Base-by-base conservation (phyloP, 2,113 vertebrate genomes). In the Puffinus mauretanicus region DNA sequence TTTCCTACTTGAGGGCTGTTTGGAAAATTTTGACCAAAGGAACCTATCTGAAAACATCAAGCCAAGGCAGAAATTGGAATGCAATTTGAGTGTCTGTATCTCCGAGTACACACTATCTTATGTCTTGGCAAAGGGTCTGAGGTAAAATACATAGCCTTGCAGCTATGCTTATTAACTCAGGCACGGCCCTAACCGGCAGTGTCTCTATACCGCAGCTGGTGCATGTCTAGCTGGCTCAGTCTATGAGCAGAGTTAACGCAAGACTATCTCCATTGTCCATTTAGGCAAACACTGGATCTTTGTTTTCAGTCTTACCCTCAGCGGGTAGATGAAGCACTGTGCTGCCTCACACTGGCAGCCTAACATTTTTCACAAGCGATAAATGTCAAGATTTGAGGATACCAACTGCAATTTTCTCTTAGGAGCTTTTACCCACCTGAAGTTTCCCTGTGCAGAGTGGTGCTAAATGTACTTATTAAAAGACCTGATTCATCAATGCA, bases 111-210 rank as follows among this genome's bases (percentile, higher is more conserved):
- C 30, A 7, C 32, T 73, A 44, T 77, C 44, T 60, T 86, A n/a
- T 11, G 38, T 66, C 80, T 91, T 93, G 89, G 77, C 86, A 86
- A 46, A 17, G 17, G 6, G 71, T 40, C 76, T 90, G 75, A 57
- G 57, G 60, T 54, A 25, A 92, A 92, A 90, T 32, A 47, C 5
- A 69, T 25, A 79, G 64, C 67, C 44, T 92, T 60, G 46, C 46
- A 80, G 62, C 67, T 34, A 27, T 17, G 44, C 70, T 57, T 60
- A 7, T n/a, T 70, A 86, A n/a, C 27, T 77, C n/a, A 0, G 1
- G 77, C 64, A 22, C 2, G 2, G 49, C 26, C 5, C n/a, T 81
- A 17, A 18, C 55, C 0, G 0, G 29, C 73, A 29, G 30, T 2
- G 34, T 66, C 36, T 79, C 85, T 66, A 0, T 20, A 14, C 58